phyloP scores from a whole-genome alignment of 2,888 invertebrate genomes.

The Glaucopsyche alexis region DNA sequence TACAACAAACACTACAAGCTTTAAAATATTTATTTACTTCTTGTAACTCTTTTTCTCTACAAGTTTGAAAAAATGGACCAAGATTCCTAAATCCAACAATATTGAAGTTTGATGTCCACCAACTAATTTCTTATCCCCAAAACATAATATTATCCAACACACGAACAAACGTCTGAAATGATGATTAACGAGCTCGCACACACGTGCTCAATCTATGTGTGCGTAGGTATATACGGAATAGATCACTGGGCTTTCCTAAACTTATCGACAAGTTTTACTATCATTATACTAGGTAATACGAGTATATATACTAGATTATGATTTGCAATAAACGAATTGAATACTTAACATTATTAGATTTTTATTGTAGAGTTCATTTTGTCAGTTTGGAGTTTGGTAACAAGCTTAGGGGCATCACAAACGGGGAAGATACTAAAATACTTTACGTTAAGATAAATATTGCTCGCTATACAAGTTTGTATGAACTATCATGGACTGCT shows the following conservation, averaged over 20 bases:
- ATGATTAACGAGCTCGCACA: slow-evolving; percentile 79
- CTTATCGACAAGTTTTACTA: slow-evolving; percentile 13
- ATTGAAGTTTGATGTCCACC: slow-evolving; percentile 78
- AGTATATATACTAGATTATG: too few relatives aligned
- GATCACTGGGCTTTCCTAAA: slow-evolving; percentile 50
- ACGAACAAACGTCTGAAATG: slow-evolving; percentile 79
- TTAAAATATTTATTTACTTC: too few relatives aligned
- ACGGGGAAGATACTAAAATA: too few relatives aligned
- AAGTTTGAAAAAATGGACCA: slow-evolving; percentile 43
- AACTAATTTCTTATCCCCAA: slow-evolving; percentile 81
- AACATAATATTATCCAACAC: slow-evolving; percentile 79
- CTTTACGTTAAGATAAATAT: too few relatives aligned
- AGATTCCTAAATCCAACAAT: slow-evolving; percentile 45
- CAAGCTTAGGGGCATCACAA: not conserved
- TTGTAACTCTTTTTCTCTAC: too few relatives aligned
- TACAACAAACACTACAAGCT: too few relatives aligned
- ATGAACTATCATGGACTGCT: too few relatives aligned
- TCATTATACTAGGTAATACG: not conserved
- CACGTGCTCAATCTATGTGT: slow-evolving; percentile 54
- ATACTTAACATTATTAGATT: not conserved
- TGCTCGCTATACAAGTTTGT: too few relatives aligned
- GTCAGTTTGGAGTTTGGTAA: not conserved
- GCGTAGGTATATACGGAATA: slow-evolving; percentile 61
- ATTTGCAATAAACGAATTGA: too few relatives aligned
- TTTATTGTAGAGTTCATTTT: not conserved